phyloP scores from a whole-genome alignment of 2,888 invertebrate genomes.

The Ectropis crepuscularia region DNA sequence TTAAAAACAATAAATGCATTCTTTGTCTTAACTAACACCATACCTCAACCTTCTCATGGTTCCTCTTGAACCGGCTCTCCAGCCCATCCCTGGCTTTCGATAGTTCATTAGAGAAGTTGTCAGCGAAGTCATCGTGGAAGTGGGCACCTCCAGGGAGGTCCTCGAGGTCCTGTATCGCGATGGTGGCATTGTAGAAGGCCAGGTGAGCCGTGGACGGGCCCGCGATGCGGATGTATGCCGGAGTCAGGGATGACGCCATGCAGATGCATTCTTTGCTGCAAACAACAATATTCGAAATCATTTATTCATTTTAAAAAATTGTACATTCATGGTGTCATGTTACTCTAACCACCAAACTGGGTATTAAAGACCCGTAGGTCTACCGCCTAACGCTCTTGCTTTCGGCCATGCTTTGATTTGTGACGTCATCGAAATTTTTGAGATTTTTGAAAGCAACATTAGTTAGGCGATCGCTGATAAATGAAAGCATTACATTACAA shows the following conservation, averaged over 20 bases:
- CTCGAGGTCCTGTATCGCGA: slow-evolving; percentile 57
- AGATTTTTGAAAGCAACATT: too few species aligned
- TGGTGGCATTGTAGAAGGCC: slow-evolving; percentile 67
- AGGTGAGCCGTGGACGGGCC: slow-evolving; percentile 86
- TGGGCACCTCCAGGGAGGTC: slow-evolving; percentile 27
- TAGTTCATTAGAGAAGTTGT: slow-evolving; percentile 35
- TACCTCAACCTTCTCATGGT: slow-evolving; percentile 32
- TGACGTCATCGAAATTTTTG: too few species aligned
- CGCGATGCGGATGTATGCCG: slow-evolving; percentile 90
- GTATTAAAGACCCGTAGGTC: too few species aligned
- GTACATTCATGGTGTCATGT: too few species aligned
- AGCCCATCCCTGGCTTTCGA: slow-evolving; percentile 12
- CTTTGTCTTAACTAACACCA: background rate
- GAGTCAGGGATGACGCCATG: slow-evolving; percentile 88
- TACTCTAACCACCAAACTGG: too few species aligned
- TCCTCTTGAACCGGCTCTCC: slow-evolving; percentile 36
- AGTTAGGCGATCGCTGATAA: too few species aligned
- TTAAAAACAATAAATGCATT: too few species aligned
- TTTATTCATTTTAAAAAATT: too few species aligned
- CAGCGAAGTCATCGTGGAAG: slow-evolving; percentile 37
- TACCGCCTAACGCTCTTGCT: too few species aligned
- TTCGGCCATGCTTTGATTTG: too few species aligned
- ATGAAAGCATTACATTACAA: too few species aligned
- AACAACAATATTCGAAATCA: slow-evolving; percentile 1
- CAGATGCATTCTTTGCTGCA: slow-evolving; percentile 84